Base-by-base conservation (phyloP, 2,797 vertebrate genomes). In the Anomalospiza imberbis region DNA sequence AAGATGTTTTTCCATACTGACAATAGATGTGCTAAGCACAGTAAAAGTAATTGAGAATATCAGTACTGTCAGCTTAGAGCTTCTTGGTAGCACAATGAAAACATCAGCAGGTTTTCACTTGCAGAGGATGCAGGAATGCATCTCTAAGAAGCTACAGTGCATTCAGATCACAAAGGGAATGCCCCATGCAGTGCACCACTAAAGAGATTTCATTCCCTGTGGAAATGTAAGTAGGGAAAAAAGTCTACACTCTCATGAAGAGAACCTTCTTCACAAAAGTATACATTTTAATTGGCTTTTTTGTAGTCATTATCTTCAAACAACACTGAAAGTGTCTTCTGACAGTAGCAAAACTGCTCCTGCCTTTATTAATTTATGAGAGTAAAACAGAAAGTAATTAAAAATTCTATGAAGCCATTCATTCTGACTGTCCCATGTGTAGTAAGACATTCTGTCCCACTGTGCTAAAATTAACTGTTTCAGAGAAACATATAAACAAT, bases 401-500 rank as follows among this genome's bases (percentile, higher is more conserved):
- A 89, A 96, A 94, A 78, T 74, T 88, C 60, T 50, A 51, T 34
- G 13, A 79, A 73, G 51, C 48, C 54, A 44, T 58, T 60, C 40
- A 85, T 91, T 76, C 68, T 65, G 36, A 34, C 74, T 62, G 19
- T 80, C 62, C 28, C 31, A 50, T 7, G 13, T 68, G 31, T 38
- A 71, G 67, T 61, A 88, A 92, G 68, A 85, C 83, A 50, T 36
- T 45, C 21, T 78, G 90, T 91, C 78, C 74, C 54, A 66, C 50
- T 63, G 62, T 73, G 71, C 73, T 95, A 88, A 95, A 90, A 95
- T 77, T 82, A 86, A 95, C 77, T 67, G 16, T 91, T 97, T 95
- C 73, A 75, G 38, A 61, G 80, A 89, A 85, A 77, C 6, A 3
- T 31, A 70, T 62, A 75, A 95, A 92, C 70, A 90, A 67, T 4